Conservation (phyloP, 2,888 invertebrate genomes). For the Lasioglossum pauxillum region DNA sequence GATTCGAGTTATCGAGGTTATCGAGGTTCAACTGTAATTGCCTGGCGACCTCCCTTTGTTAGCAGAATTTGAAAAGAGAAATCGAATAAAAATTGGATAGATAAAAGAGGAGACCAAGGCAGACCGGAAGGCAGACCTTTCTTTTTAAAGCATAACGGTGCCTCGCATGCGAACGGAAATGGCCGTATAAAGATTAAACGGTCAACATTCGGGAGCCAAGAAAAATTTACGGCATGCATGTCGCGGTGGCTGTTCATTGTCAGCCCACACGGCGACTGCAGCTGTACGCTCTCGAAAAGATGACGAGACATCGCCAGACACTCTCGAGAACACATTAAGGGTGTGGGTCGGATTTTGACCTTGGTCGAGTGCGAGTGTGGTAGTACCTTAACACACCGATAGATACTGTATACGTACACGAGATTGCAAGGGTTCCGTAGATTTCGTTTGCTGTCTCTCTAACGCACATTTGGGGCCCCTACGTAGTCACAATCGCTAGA, state of each 20-base stretch:
- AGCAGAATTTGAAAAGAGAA: neutral
- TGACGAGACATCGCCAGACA: constrained; percentile 57
- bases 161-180: constrained; percentile 4
- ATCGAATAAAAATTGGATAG: neutral
- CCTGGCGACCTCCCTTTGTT: neutral
- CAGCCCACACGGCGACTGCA: constrained; percentile 42
- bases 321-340: constrained; percentile 61
- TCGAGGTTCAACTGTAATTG: neutral
- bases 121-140: neutral
- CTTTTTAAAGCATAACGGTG: constrained; percentile 8
- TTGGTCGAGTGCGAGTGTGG: too few species aligned
- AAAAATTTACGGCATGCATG: constrained; percentile 47
- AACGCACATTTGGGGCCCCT: too few species aligned
- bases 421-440: too few species aligned
- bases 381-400: too few species aligned
- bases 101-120: constrained; percentile 9
- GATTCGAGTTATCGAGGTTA: too few species aligned
- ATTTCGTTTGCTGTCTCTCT: too few species aligned
- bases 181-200: constrained; percentile 11
- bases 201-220: neutral
- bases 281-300: constrained; percentile 57
- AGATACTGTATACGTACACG: too few species aligned
- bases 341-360: too few species aligned
- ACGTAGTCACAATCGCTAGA: too few species aligned
- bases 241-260: constrained; percentile 23